Conservation (phyloP, 2,797 vertebrate genomes). For the Falco cherrug region DNA sequence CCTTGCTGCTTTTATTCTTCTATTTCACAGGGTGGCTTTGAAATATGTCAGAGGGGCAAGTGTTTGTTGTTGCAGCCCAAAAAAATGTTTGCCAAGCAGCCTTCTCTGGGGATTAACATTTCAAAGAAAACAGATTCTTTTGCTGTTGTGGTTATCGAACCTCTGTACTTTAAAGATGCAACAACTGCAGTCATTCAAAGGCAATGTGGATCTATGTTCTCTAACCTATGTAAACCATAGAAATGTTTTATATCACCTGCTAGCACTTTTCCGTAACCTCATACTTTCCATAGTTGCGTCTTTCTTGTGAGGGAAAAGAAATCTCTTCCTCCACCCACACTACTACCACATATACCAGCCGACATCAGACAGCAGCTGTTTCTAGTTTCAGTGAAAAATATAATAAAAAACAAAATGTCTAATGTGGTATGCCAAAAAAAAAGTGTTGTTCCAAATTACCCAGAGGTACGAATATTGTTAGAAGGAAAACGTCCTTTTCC, state of each 20-base stretch:
- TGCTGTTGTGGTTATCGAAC: constrained; percentile 22
- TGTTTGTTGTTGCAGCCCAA: not conserved
- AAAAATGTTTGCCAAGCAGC: not conserved
- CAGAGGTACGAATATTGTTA: constrained; percentile 45
- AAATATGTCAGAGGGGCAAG: not conserved
- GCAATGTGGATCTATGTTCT: not conserved
- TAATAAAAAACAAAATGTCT: constrained; percentile 40
- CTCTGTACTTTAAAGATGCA: not conserved
- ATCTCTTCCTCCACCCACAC: constrained; percentile 50
- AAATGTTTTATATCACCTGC: constrained; percentile 63
- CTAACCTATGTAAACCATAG: constrained; percentile 20
- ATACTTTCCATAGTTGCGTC: constrained; percentile 57
- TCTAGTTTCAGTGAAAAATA: constrained; percentile 63
- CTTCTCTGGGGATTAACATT: not conserved
- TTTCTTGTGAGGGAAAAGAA: constrained; percentile 56
- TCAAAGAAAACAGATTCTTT: not conserved
- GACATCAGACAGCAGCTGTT: constrained; percentile 56
- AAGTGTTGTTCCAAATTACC: constrained; percentile 42
- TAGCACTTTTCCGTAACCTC: constrained; percentile 42
- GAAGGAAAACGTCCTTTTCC: constrained; percentile 33
- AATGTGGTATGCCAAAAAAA: constrained; percentile 15
- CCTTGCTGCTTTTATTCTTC: not conserved
- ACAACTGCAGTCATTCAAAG: constrained; percentile 22
- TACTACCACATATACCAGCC: constrained; percentile 46
- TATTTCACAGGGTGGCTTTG: not conserved